Conservation (phyloP, 2,797 vertebrate genomes). For the Argentina silus region DNA sequence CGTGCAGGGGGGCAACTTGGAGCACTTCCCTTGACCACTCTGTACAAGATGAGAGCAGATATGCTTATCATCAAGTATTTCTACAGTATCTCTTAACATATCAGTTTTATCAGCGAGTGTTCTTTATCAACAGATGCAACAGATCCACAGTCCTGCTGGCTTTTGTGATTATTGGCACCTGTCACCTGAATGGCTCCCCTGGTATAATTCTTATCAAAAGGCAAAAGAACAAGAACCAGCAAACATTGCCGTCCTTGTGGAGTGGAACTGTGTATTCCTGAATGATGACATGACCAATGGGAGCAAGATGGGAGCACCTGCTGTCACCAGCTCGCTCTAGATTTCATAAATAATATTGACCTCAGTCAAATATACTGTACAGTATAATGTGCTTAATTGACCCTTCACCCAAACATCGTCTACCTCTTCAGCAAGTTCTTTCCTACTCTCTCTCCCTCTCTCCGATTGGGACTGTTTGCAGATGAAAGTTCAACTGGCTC, state of each 20-base stretch:
- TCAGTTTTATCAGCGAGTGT: too few species aligned
- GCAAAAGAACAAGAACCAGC: background rate
- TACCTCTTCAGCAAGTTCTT: background rate
- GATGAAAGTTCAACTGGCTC: slow-evolving; percentile 24
- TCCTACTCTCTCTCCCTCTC: background rate
- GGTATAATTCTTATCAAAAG: background rate
- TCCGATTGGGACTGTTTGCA: slow-evolving; percentile 22
- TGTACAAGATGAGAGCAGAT: slow-evolving; percentile 23
- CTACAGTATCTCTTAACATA: background rate
- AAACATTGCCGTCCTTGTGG: too few species aligned
- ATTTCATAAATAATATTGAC: background rate
- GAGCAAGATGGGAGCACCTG: background rate
- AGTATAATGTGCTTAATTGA: background rate
- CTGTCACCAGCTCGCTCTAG: background rate
- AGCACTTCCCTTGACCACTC: slow-evolving; percentile 1
- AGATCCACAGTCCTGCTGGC: too few species aligned
- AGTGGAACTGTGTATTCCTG: background rate
- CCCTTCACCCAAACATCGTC: background rate
- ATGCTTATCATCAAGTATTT: slow-evolving; percentile 30
- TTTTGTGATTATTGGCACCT: too few species aligned
- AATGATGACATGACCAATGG: too few species aligned
- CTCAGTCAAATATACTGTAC: background rate
- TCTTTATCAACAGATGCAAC: too few species aligned
- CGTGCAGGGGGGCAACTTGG: background rate
- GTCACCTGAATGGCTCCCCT: too few species aligned